Conservation (phyloP, 2,113 vertebrate genomes). For the Tylochromis polylepis region DNA sequence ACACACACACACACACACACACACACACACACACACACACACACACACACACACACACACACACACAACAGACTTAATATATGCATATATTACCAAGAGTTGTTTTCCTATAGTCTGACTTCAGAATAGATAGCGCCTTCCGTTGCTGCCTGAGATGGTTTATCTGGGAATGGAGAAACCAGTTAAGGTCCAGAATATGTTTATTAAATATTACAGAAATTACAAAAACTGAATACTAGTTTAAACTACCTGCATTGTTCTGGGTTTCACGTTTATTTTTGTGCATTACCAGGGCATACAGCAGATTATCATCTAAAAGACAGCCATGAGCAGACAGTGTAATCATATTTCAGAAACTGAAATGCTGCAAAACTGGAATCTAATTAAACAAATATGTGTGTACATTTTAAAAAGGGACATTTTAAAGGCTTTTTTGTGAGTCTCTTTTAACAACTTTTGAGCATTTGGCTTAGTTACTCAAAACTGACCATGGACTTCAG, state of each 20-base stretch:
- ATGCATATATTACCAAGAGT: rapidly evolving
- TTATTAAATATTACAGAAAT: rapidly evolving
- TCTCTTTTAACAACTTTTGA: not conserved
- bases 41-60: not conserved
- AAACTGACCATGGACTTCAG: not conserved
- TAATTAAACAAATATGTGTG: rapidly evolving
- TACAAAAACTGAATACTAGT: rapidly evolving
- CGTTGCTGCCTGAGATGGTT: rapidly evolving
- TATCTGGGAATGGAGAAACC: not conserved
- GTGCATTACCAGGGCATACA: not conserved
- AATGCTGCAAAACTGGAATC: not conserved
- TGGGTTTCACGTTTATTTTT: rapidly evolving
- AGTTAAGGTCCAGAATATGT: rapidly evolving
- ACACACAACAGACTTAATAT: not conserved
- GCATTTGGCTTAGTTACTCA: not conserved
- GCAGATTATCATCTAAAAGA: not conserved
- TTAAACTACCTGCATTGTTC: not conserved
- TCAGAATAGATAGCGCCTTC: not conserved
- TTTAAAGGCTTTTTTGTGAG: rapidly evolving
- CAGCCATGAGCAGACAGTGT: rapidly evolving
- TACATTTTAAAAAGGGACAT: rapidly evolving
- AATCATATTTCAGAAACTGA: not conserved
- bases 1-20: no score
- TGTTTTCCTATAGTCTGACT: not conserved
- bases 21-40: no score